These are phyloP conservation scores for Ctenomys sociabilis DNA, from an alignment of 2,113 vertebrate genomes.

Conservation along the genomic window DNA sequence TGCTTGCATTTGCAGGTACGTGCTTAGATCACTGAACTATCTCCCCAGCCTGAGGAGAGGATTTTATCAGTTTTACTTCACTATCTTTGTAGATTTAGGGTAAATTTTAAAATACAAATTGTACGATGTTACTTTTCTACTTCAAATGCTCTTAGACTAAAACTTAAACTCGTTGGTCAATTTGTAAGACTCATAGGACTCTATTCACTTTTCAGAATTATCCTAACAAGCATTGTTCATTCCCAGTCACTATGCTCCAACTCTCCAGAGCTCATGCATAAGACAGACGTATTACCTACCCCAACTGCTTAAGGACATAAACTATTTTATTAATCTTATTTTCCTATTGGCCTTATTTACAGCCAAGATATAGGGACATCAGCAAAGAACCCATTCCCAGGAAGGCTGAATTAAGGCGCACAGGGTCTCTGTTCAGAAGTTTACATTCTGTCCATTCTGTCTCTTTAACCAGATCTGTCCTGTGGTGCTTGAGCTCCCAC, in stretches of 20 bases:
- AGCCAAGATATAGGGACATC: background rate
- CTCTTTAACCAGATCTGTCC: background rate
- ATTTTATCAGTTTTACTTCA: background rate
- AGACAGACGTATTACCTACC: background rate
- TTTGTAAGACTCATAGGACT: background rate
- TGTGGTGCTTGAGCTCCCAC: background rate
- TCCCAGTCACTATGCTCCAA: background rate
- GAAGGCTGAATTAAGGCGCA: background rate
- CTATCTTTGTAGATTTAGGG: background rate
- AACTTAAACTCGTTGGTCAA: background rate
- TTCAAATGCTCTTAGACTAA: background rate
- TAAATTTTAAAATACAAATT: background rate
- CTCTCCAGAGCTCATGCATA: background rate
- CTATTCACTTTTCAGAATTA: background rate
- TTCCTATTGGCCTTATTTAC: background rate
- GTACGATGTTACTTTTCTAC: background rate
- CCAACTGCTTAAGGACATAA: background rate
- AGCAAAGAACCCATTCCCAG: background rate
- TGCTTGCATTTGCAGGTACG: too few species aligned
- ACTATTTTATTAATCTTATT: background rate
- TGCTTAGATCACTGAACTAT: too few species aligned
- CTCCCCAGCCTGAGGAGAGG: background rate
- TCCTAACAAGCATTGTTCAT: background rate
- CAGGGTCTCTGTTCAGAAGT: background rate
- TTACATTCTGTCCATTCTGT: background rate